Percentiles rank a stretch among this genome's conserved stretches.
Conservation (phyloP, 2,888 invertebrate genomes). For the Halictus ligatus region DNA sequence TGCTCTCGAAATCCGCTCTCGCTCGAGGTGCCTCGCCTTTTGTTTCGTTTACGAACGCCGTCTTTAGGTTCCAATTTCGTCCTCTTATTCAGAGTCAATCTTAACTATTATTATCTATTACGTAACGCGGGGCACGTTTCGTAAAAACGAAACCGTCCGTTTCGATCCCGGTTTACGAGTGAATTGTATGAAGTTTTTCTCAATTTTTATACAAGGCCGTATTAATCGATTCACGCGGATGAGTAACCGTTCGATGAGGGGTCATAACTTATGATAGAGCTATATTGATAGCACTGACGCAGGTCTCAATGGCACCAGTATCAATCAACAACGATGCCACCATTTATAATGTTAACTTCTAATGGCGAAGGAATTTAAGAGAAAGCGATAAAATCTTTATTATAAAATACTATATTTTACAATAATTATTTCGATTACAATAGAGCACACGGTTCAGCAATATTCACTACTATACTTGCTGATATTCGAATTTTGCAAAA, state of each 20-base stretch:
- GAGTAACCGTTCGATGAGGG: not conserved
- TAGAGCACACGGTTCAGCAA: too few relatives aligned
- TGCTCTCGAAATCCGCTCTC: not conserved
- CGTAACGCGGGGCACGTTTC: not conserved
- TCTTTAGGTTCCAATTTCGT: not conserved
- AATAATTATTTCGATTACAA: not conserved
- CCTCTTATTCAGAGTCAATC: too few relatives aligned
- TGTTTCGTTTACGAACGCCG: not conserved
- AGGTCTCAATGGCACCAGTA: constrained; percentile 6
- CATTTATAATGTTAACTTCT: not conserved
- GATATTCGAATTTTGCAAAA: too few relatives aligned
- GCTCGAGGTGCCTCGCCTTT: not conserved
- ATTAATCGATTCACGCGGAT: not conserved
- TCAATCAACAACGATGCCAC: not conserved
- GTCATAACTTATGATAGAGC: not conserved
- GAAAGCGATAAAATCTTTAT: not conserved
- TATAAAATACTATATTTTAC: not conserved
- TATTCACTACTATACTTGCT: too few relatives aligned
- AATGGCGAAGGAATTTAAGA: not conserved
- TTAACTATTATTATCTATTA: not conserved
- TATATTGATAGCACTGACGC: constrained; percentile 1
- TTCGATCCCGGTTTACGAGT: not conserved
- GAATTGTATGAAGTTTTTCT: not conserved
- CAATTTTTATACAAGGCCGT: not conserved
- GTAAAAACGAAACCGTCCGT: not conserved